Evolutionary conservation across 2,113 vertebrate species (phyloP).

Genomic region (Pelecanus crispus): DNA sequence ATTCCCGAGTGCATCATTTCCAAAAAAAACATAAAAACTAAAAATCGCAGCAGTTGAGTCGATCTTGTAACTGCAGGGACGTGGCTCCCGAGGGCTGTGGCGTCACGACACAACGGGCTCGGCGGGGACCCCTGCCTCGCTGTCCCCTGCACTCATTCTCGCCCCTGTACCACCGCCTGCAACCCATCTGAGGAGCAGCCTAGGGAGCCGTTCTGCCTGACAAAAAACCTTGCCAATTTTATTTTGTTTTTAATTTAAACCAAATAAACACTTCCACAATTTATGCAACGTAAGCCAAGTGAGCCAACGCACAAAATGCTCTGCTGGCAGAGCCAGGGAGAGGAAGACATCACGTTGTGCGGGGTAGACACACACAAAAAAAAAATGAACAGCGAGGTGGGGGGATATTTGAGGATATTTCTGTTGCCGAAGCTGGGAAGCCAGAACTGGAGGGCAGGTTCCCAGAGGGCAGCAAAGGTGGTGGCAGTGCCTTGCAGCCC

Average conservation of each 20-base stretch:
- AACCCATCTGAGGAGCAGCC: background rate
- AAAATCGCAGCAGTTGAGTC: background rate
- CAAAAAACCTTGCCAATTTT: background rate
- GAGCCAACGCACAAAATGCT: background rate
- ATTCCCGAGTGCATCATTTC: background rate
- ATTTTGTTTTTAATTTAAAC: constrained; percentile 35
- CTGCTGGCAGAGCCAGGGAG: background rate
- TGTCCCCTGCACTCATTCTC: background rate
- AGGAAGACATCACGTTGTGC: background rate
- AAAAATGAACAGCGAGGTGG: background rate
- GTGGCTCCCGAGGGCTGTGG: background rate
- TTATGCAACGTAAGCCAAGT: background rate
- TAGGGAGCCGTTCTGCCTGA: background rate
- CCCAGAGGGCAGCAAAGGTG: background rate
- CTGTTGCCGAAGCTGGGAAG: background rate
- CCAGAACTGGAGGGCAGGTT: background rate
- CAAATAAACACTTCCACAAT: constrained; percentile 17
- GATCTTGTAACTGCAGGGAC: background rate
- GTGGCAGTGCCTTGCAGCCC: background rate
- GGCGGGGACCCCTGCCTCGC: background rate
- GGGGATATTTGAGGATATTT: background rate
- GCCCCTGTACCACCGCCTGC: background rate
- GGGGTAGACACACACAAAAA: background rate
- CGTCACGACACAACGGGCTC: background rate
- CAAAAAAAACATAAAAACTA: background rate